Evolutionary conservation across 2,113 vertebrate genomes (phyloP).

Genomic region (Amblyopsis rosae): DNA sequence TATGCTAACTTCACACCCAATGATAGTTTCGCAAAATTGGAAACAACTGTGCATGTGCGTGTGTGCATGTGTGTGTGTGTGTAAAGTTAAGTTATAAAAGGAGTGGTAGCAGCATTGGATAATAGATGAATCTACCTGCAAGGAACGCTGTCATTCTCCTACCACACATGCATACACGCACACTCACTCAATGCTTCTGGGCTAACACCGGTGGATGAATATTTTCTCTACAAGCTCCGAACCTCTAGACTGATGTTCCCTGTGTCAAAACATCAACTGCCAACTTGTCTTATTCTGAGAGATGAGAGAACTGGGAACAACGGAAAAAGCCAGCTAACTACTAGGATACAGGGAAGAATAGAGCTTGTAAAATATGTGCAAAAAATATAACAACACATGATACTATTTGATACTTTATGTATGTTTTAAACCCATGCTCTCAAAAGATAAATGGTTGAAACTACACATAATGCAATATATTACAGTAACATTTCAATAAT

Average conservation of each 20-base stretch:
- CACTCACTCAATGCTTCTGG: neutral
- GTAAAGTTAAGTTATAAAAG: slow-evolving; percentile 55
- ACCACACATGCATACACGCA: slow-evolving; percentile 43
- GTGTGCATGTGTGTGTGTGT: slow-evolving; percentile 30
- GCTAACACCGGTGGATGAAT: too few relatives aligned
- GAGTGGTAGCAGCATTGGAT: slow-evolving; percentile 58
- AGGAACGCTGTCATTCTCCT: slow-evolving; percentile 69
- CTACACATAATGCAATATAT: neutral
- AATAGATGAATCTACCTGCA: slow-evolving; percentile 60
- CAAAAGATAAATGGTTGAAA: too few relatives aligned
- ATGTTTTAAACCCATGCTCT: too few relatives aligned
- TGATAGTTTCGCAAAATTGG: slow-evolving; percentile 8
- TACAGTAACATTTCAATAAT: neutral
- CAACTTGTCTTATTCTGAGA: slow-evolving; percentile 45
- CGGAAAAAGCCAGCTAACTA: slow-evolving; percentile 1
- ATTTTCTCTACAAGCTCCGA: slow-evolving; percentile 29
- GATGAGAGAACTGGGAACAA: slow-evolving; percentile 11
- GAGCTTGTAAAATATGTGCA: slow-evolving; percentile 4
- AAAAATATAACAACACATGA: too few relatives aligned
- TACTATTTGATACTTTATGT: too few relatives aligned
- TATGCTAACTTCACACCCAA: neutral
- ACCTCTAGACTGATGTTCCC: slow-evolving; percentile 50
- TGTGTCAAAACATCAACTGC: slow-evolving; percentile 39
- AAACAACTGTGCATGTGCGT: slow-evolving; percentile 14
- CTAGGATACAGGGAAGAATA: slow-evolving; percentile 31